Evolutionary conservation across 2,888 invertebrate species (phyloP), one percentile per base, ranked within the genome.

Genomic region (Dione vanillae): DNA sequence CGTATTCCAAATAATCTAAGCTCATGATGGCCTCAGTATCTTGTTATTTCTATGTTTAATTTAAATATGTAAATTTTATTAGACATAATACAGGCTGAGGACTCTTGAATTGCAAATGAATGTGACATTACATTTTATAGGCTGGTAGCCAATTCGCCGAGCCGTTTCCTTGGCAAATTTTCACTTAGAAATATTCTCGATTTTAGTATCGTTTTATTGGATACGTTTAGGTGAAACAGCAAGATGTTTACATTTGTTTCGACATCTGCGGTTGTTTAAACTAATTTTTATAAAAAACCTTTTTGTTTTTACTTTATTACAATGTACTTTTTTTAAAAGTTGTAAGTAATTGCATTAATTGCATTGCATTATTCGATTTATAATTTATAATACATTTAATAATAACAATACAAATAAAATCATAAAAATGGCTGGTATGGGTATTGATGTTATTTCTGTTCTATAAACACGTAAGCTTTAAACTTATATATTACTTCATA

Each of bases 21-120:
- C 81, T 75, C 79, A 81, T 83, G 86, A 90, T 84, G 87, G 87
- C 85, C 85, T 84, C 87, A 87, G 86, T 88, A 84, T 90, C 92
- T 92, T 92, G 92, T 93, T 92, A 92, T 91, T 90, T 91, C 86
- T 86, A 87, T 87, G 88, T 92, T 92, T 92, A 92, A 93, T 93
- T 92, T 93, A 92, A 92, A 93, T 93, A 93, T 93, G 93, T 91
- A 90, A 93, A 93, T 93, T 92, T 93, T 92, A 93, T 92, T 91
- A 91, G 91, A 87, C 91, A 92, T 92, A 92, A 92, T 91, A 92
- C 90, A 86, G 89, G 84, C 88, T 88, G 90, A 91, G 88, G 89
- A 89, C 87, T 88, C 88, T 90, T 90, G 91, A 92, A 93, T 92
- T 92, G 91, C 92, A 92, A 92, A 92, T 93, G 92, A 90, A 91